Conservation (phyloP, 2,113 vertebrate species). For the Indicator maculatus region DNA sequence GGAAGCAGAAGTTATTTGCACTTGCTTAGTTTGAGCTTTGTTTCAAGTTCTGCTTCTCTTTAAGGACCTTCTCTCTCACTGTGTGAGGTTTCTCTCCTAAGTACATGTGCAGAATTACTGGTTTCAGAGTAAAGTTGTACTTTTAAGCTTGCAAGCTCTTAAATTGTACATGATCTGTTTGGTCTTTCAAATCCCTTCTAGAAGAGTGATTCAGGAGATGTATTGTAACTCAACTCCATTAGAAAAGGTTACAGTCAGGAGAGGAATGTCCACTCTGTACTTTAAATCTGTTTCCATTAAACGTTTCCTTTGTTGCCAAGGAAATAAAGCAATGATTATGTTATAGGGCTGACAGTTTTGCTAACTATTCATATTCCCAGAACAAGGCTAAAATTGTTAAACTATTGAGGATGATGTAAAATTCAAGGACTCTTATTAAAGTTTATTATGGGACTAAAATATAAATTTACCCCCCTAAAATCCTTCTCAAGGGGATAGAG, state of each 20-base stretch:
- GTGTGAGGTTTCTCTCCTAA: not conserved
- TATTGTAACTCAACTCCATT: conserved; percentile 28
- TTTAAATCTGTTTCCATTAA: conserved; percentile 22
- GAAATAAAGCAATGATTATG: conserved; percentile 11
- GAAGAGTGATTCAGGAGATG: conserved; percentile 51
- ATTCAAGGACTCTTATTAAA: not conserved
- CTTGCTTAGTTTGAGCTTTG: not conserved
- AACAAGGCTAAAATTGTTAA: not conserved
- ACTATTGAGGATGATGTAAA: not conserved
- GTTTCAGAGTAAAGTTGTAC: conserved; percentile 17
- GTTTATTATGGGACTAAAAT: not conserved
- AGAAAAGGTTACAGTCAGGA: conserved; percentile 30
- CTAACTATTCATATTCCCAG: not conserved
- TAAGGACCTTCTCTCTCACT: not conserved
- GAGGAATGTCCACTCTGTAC: not conserved
- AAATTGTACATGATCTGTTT: conserved; percentile 56
- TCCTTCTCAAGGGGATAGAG: not conserved
- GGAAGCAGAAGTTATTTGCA: not conserved
- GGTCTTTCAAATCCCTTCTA: conserved; percentile 51
- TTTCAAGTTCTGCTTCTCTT: not conserved
- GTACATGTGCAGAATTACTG: not conserved
- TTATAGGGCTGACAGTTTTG: conserved; percentile 1
- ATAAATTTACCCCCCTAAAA: not conserved
- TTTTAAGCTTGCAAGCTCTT: conserved; percentile 38
- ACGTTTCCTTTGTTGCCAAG: conserved; percentile 34